phyloP scores from a whole-genome alignment of 2,888 invertebrate genomes.

The Mimachlamys varia region DNA sequence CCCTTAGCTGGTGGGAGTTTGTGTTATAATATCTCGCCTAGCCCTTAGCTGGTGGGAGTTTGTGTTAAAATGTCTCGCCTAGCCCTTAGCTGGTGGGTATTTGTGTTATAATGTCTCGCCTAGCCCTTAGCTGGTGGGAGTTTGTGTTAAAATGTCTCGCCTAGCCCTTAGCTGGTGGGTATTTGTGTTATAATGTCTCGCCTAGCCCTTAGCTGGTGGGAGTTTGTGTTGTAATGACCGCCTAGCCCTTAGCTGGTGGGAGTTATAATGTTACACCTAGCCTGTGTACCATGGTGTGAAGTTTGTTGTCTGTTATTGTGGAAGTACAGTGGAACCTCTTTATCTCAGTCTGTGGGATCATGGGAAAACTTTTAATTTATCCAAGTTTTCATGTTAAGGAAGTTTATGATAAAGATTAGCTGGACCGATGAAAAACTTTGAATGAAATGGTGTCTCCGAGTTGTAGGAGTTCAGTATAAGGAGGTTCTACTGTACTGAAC shows the following conservation, averaged over 20 bases:
- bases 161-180: neutral
- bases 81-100: neutral
- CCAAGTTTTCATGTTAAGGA: no score
- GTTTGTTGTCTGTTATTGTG: neutral
- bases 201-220: neutral
- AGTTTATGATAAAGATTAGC: no score
- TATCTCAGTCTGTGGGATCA: no score
- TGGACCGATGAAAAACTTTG: no score
- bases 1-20: neutral
- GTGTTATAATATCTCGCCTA: neutral
- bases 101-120: neutral
- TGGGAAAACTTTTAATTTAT: no score
- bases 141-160: neutral
- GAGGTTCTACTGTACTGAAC: no score
- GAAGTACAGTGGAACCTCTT: no score
- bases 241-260: neutral
- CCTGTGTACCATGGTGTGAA: neutral
- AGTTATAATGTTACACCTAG: neutral
- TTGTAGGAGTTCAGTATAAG: no score
- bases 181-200: neutral
- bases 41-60: neutral
- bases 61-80: neutral
- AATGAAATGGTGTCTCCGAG: no score
- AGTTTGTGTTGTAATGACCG: neutral
- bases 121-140: neutral